Evolutionary conservation across 37 sponge, comb jelly and placozoan genomes (phyloP), one percentile per base, ranked within the genome.

Genomic region (Aphrocallistes beatrix): DNA sequence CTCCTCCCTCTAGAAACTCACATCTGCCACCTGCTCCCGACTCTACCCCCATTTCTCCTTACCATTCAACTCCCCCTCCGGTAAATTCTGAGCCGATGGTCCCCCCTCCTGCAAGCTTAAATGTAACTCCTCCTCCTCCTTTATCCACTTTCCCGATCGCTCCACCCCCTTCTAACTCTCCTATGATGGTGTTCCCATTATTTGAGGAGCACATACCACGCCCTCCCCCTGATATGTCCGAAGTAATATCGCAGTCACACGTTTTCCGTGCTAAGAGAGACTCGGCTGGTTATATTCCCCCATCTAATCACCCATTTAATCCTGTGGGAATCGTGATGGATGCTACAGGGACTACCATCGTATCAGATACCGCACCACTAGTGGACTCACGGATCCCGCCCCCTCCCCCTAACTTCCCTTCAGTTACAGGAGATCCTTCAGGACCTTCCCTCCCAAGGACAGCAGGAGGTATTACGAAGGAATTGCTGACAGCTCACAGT

Each of bases 361-460:
- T 60, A 6, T 60, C 75, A 13, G 75, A 60, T 6, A 13, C 75
- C n/a, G 75, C 75, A 6, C 75, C 75, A 25, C 75, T 60, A 8
- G 75, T 60, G 34, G 75, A 60, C 34, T 60, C 17, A 13, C 25
- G 75, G 3, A 60, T 60, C 10, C 75, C 75, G 10, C 28, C 75
- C 25, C 75, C 75, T 32, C 75, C 75, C 34, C 75, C 75, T 3
- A 60, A 60, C 34, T 30, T 60, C 25, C 75, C 75, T 6, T 32
- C 21, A 25, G 75, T 60, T 3, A 60, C 34, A 3, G 25, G 75
- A 32, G 75, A 60, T 3, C 75, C 10, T 19, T 32, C 75, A 3
- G 75, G 75, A 32, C 75, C 75, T 30, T 60, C 75, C 75, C 75
- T 60, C 75, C 75, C 75, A 19, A 60, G 75, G 75, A 32, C 75